Base-by-base conservation (phyloP, 2,797 vertebrate species). In the Phataginus tricuspis region DNA sequence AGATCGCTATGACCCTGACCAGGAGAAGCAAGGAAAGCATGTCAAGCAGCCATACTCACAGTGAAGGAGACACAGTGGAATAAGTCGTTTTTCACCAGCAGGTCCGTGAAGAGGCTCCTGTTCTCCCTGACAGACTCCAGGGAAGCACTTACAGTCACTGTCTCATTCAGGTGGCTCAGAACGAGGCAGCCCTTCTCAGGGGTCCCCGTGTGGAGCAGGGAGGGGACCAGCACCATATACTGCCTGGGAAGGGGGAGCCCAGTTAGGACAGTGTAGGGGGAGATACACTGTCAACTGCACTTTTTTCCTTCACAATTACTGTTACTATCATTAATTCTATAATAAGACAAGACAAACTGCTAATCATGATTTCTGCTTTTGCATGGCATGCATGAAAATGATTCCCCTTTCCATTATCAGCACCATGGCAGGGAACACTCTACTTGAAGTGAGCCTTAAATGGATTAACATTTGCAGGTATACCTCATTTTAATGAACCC, bases 141-240 rank as follows among this genome's bases (percentile, higher is more conserved):
- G 0, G 90, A 96, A 72, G 91, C 83, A n/a, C 79, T 98, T 45
- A 98, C 88, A 0, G 96, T 98, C 96, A 99, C 98, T 0, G 98
- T 98, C 86, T 99, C 98, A 0, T 98, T 98, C 95, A 99, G 96
- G 37, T 98, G 85, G 25, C 51, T 98, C 95, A 99, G 84, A 71
- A 98, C 97, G n/a, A 98, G 1, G 0, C 98, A 99, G 72, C 96
- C 42, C 31, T 98, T 98, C 91, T 98, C 97, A 5, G 92, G 19
- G 4, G 68, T 71, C 59, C 71, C 96, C 0, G 96, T 66, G 19
- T 95, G 97, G 53, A 98, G 92, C 89, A 98, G 64, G 2, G 96
- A 94, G 27, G 98, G 98, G 5, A 98, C 96, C 84, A 98, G 10
- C 25, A 98, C 98, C 97, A 98, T 15, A 27, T 98, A 98, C 27